Evolutionary conservation across 2,797 vertebrate genomes (phyloP).

Genomic region (Bufotes viridis): DNA sequence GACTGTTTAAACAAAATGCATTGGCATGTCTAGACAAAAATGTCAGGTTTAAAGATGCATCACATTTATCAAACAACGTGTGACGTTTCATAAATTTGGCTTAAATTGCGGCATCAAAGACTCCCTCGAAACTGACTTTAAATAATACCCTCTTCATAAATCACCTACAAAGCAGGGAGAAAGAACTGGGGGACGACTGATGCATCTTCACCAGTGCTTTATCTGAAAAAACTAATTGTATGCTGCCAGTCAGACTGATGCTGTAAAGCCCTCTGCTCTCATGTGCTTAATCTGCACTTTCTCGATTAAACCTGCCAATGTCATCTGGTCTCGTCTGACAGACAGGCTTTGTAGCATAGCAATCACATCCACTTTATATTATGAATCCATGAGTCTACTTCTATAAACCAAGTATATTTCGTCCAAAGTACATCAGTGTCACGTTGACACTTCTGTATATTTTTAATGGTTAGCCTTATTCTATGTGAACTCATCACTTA

Average conservation of each 20-base stretch:
- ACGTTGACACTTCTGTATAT: neutral
- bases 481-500: neutral
- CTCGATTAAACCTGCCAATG: conserved; percentile 25
- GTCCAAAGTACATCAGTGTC: neutral
- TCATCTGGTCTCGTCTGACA: conserved; percentile 24
- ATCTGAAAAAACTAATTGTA: conserved; percentile 11
- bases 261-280: neutral
- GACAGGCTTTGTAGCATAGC: conserved; percentile 4
- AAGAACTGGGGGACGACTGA: no score
- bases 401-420: neutral
- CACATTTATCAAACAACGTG: no score
- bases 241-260: conserved; percentile 20
- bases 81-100: no score
- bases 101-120: no score
- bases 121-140: no score
- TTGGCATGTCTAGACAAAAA: no score
- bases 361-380: conserved; percentile 26
- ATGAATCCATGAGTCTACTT: conserved; percentile 15
- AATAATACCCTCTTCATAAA: no score
- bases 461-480: neutral
- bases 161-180: no score
- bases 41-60: no score
- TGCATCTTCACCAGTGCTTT: neutral
- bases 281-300: conserved; percentile 28
- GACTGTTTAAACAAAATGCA: no score